These are phyloP conservation scores for Aporophyla lueneburgensis DNA, from an alignment of 2,888 invertebrate species.

Conservation along the genomic window DNA sequence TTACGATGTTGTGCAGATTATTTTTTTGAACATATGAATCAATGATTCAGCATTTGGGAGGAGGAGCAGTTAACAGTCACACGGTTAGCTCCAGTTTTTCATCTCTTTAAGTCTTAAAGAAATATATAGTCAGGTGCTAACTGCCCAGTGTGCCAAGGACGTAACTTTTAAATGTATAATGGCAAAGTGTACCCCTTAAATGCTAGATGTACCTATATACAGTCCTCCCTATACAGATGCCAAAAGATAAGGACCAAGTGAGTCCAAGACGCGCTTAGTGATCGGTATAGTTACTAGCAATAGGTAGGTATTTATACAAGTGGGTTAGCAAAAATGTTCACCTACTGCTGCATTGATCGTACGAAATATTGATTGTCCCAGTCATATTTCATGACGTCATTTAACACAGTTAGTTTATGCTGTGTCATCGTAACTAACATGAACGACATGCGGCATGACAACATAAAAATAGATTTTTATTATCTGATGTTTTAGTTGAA, in stretches of 20 bases:
- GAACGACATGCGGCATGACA: conserved; percentile 37
- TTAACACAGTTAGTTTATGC: conserved; percentile 36
- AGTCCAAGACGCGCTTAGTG: too few species aligned
- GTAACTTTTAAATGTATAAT: neutral
- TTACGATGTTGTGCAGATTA: too few species aligned
- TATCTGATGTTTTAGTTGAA: conserved; percentile 9
- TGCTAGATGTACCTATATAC: neutral
- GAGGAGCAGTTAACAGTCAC: neutral
- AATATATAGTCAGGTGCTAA: neutral
- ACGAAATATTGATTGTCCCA: conserved; percentile 50
- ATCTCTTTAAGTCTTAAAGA: neutral
- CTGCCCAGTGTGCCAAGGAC: neutral
- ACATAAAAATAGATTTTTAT: conserved; percentile 21
- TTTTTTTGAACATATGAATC: too few species aligned
- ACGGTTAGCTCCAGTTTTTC: neutral
- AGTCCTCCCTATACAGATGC: too few species aligned
- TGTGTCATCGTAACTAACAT: conserved; percentile 48
- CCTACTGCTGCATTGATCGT: conserved; percentile 14
- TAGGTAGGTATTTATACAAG: conserved; percentile 1
- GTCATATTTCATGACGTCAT: conserved; percentile 40
- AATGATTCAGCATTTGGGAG: too few species aligned
- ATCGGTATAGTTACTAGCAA: neutral
- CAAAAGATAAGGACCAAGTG: neutral
- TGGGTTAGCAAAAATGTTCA: neutral
- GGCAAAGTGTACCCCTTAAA: neutral